Conservation (phyloP, 1,140 invertebrate genomes). For the Pemphigus obesinymphae region DNA sequence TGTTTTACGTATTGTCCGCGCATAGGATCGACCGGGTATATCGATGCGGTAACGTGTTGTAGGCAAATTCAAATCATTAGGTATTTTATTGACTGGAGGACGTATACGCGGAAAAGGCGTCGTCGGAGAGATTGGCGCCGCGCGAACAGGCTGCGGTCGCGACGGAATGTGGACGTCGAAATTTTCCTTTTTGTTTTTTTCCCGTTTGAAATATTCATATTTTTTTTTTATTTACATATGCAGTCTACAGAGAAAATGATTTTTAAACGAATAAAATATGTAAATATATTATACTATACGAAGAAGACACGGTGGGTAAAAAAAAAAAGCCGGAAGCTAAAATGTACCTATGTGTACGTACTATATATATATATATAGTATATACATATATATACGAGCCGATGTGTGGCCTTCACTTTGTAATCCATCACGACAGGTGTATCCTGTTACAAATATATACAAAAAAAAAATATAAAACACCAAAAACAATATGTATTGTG, state of each 20-base stretch:
- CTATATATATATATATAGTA: not conserved
- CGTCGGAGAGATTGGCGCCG: too few species aligned
- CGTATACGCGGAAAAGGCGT: too few species aligned
- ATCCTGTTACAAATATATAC: constrained; percentile 27
- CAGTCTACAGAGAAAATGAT: not conserved
- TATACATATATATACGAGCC: not conserved
- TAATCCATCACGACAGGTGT: constrained; percentile 31
- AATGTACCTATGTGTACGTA: not conserved
- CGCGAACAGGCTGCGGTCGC: not conserved
- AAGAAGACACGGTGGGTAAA: not conserved
- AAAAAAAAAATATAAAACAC: not conserved
- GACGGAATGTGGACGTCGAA: not conserved
- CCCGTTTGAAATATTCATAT: not conserved
- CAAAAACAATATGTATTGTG: not conserved
- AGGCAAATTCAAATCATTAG: too few species aligned
- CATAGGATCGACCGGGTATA: too few species aligned
- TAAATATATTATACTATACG: too few species aligned
- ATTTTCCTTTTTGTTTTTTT: not conserved
- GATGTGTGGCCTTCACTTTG: not conserved
- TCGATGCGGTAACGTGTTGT: too few species aligned
- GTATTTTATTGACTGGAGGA: too few species aligned
- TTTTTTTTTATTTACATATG: not conserved
- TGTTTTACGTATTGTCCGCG: too few species aligned
- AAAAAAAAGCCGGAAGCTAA: constrained; percentile 25
- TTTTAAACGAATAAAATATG: constrained; percentile 8